Evolutionary conservation across 2,888 invertebrate species (phyloP).

Genomic region (Drosophila robusta): DNA sequence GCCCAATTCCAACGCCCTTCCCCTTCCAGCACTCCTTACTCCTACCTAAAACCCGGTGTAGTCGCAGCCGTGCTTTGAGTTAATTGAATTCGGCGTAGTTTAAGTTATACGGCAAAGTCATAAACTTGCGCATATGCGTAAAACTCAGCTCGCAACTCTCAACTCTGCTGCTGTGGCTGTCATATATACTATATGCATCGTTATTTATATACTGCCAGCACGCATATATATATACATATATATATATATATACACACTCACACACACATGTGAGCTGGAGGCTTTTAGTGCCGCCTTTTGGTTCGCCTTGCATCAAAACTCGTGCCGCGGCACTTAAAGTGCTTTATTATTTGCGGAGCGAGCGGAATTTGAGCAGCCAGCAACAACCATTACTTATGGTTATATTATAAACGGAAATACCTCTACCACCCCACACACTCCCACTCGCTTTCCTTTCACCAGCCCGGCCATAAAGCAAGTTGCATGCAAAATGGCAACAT

Average conservation of each 20-base stretch:
- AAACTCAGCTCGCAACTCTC: conserved; percentile 38
- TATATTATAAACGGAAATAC: conserved; percentile 19
- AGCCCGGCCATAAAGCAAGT: not conserved
- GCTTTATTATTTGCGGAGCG: conserved; percentile 57
- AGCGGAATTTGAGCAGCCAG: conserved; percentile 28
- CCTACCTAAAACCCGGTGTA: conserved; percentile 5
- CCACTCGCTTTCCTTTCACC: not conserved
- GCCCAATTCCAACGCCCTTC: not conserved
- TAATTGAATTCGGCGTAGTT: conserved; percentile 72
- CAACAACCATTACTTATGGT: conserved; percentile 27
- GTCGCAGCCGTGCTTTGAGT: conserved; percentile 49
- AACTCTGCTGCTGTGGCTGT: conserved; percentile 28
- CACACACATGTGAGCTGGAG: conserved; percentile 8
- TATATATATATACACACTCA: conserved; percentile 20
- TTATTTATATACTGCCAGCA: conserved; percentile 55
- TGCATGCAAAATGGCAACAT: conserved; percentile 17
- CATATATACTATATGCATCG: conserved; percentile 30
- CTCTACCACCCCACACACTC: not conserved
- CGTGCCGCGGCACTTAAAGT: conserved; percentile 61
- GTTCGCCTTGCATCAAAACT: conserved; percentile 35
- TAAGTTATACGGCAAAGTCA: conserved; percentile 70
- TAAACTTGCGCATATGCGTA: conserved; percentile 68
- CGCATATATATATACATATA: conserved; percentile 32
- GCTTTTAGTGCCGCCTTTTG: conserved; percentile 53
- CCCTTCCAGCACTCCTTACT: not conserved